Base-by-base conservation (phyloP, 2,888 invertebrate genomes). In the Eremobia ochroleuca region DNA sequence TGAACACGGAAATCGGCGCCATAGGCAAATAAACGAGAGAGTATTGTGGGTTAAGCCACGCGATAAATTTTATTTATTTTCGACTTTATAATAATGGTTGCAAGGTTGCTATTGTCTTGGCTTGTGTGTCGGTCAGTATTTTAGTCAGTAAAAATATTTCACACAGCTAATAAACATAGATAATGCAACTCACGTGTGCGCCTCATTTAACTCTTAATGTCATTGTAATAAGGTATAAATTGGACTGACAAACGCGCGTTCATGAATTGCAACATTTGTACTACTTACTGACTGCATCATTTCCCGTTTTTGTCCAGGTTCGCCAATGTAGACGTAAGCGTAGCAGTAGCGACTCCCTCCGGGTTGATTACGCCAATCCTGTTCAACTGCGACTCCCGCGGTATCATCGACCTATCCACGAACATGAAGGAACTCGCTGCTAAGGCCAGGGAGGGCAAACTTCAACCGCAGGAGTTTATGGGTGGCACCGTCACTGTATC, bases 281-380 rank as follows among this genome's bases (percentile, higher is more conserved):
- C 13, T 55, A 21, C 2, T 61, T 61, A 61, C 21, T 25, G 34
- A 34, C 25, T 13, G 34, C 25, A 61, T 25, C 34, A 11, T 61
- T 34, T 21, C 28, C 25, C 1, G 2, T 25, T 43, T 37, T 21
- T 34, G 94, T 94, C n/a, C 91, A 99, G 99, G 92, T 99, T 98
- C 92, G 98, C 98, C 69, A 98, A 98, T 90, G 99, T 99, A 18
- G 99, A 99, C 94, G 98, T 99, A 2, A 99, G 98, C 90, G 99
- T 99, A 77, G 99, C 99, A 1, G 99, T 99, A 9, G 99, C 99
- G 80, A 99, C 99, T 0, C 99, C 99, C 8, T 97, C 97, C 82
- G 99, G 99, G 0, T 97, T 99, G 18, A 99, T 99, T 81, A 99
- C 99, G 2, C 99, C 99, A 2, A 99, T 99, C 87, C 97, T 99